These are phyloP conservation scores for Phrynocephalus versicolor DNA, from an alignment of 2,113 vertebrate genomes.

Conservation along the genomic window DNA sequence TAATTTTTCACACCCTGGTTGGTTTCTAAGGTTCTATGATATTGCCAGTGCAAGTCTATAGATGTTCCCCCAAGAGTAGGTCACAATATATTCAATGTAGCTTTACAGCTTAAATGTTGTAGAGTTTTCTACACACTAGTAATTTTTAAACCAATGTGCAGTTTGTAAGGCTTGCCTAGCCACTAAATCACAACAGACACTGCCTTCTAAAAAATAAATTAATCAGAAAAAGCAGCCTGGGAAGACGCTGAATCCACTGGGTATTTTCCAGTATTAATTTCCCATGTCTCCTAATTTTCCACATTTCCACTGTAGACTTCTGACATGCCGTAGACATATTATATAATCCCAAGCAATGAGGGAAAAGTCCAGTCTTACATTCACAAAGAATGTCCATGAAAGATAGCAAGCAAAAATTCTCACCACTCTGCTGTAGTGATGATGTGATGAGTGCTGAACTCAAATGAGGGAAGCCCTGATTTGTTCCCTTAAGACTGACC, in stretches of 20 bases:
- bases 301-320: constrained; percentile 8
- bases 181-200: not conserved
- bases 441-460: not conserved
- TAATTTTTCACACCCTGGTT: no score
- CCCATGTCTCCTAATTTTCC: not conserved
- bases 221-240: not conserved
- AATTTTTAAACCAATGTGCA: not conserved
- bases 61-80: no score
- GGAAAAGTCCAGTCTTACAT: not conserved
- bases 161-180: constrained; percentile 2
- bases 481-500: no score
- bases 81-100: not conserved
- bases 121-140: constrained; percentile 26
- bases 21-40: no score
- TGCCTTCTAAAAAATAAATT: not conserved
- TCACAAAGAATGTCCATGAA: not conserved
- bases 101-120: constrained; percentile 35
- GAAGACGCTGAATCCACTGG: not conserved
- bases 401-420: not conserved
- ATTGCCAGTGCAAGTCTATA: not conserved
- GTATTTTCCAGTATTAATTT: constrained; percentile 11
- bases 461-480: no score
- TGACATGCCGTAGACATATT: not conserved
- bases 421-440: not conserved
- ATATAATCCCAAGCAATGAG: not conserved